phyloP scores from a whole-genome alignment of 2,888 invertebrate species.

The Phania funesta region DNA sequence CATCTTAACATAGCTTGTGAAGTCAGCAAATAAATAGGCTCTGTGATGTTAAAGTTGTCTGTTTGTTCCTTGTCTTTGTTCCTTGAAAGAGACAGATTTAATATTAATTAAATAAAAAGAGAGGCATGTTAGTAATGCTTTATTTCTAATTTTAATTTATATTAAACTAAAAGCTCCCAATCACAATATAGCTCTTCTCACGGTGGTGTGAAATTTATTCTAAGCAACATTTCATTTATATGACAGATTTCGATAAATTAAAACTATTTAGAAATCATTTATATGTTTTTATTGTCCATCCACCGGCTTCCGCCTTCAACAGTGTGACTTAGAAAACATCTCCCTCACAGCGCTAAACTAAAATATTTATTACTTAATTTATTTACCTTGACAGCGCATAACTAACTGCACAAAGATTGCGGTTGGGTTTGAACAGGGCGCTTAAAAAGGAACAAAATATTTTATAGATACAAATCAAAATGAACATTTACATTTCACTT shows the following conservation, averaged over 20 bases:
- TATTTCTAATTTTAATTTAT: too few species aligned
- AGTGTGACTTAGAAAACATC: background rate
- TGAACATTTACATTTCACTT: conserved; percentile 32
- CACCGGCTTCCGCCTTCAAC: background rate
- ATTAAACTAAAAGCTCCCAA: too few species aligned
- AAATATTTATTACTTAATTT: conserved; percentile 53
- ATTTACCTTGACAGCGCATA: conserved; percentile 45
- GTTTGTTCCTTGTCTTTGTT: too few species aligned
- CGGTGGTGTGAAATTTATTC: background rate
- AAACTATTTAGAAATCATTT: background rate
- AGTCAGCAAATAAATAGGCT: too few species aligned
- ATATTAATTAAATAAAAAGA: too few species aligned
- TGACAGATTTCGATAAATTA: background rate
- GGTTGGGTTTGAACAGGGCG: conserved; percentile 28
- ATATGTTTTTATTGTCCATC: background rate
- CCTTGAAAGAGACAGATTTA: too few species aligned
- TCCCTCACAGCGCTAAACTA: background rate
- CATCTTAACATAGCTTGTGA: too few species aligned
- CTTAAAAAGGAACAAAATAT: background rate
- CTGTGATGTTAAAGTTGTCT: too few species aligned
- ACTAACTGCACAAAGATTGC: conserved; percentile 42
- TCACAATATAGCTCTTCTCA: background rate
- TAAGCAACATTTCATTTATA: background rate
- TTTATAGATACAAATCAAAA: conserved; percentile 36
- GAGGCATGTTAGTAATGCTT: too few species aligned